phyloP scores from a whole-genome alignment of 2,888 invertebrate species.

The Mythimna pallens region DNA sequence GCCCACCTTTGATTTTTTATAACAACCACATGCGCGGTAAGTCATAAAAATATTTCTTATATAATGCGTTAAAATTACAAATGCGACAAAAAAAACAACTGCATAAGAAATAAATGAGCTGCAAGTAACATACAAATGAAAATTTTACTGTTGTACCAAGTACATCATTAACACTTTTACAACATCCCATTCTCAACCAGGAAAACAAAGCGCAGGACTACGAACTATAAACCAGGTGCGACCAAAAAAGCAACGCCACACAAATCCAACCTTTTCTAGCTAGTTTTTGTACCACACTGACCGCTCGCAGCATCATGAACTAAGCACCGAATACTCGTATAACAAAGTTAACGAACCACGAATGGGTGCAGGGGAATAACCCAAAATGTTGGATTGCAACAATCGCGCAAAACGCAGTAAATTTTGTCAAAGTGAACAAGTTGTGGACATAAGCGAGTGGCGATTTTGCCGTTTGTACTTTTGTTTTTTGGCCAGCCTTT shows the following conservation, averaged over 20 bases:
- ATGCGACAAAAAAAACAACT: too few relatives aligned
- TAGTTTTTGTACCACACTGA: conserved; percentile 60
- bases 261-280: conserved; percentile 54
- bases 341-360: conserved; percentile 89
- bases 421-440: conserved; percentile 74
- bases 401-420: conserved; percentile 86
- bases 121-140: neutral
- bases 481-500: conserved; percentile 16
- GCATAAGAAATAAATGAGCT: too few relatives aligned
- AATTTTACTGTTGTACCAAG: neutral
- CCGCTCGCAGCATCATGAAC: conserved; percentile 80
- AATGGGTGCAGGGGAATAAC: conserved; percentile 84
- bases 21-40: neutral
- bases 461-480: conserved; percentile 30
- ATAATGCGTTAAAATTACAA: too few relatives aligned
- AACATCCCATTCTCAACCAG: conserved; percentile 5
- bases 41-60: too few relatives aligned
- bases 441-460: conserved; percentile 62
- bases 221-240: conserved; percentile 37
- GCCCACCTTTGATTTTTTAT: neutral
- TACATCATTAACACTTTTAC: conserved; percentile 34
- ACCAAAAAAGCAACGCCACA: conserved; percentile 45
- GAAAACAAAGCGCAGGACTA: conserved; percentile 31
- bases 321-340: conserved; percentile 84
- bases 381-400: conserved; percentile 86